Percentiles rank a stretch among this genome's conserved stretches.
Evolutionary conservation across 2,888 invertebrate species (phyloP).

Genomic region (Spilosoma lubricipeda): DNA sequence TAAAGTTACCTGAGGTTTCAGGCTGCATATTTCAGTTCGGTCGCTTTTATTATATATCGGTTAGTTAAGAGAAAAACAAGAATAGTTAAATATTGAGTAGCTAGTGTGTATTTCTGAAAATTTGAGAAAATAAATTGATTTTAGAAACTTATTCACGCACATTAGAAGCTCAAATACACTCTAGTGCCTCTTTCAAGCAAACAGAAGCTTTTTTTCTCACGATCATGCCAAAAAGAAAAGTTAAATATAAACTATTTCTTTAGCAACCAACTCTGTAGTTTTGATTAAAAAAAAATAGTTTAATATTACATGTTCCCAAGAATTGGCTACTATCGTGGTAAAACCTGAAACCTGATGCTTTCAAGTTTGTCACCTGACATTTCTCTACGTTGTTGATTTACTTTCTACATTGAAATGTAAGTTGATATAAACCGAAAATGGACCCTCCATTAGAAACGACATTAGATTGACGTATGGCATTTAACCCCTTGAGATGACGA

Average conservation of each 20-base stretch:
- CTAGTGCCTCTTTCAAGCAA: background rate
- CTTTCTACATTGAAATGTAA: background rate
- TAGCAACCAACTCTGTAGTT: background rate
- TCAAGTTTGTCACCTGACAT: conserved; percentile 10
- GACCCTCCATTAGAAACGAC: too few relatives aligned
- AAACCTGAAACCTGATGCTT: conserved; percentile 1
- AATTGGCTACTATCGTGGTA: background rate
- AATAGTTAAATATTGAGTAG: too few relatives aligned
- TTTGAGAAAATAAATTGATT: too few relatives aligned
- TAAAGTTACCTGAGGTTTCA: too few relatives aligned
- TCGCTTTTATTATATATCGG: too few relatives aligned
- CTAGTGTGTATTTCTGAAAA: background rate
- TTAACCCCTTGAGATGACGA: too few relatives aligned
- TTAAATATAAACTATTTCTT: background rate
- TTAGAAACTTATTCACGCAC: too few relatives aligned
- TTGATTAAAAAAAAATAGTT: background rate
- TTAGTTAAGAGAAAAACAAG: too few relatives aligned
- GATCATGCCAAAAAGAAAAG: background rate
- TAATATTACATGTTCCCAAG: too few relatives aligned
- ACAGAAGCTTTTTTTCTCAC: background rate
- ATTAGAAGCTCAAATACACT: too few relatives aligned
- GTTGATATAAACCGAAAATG: background rate
- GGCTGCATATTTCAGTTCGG: too few relatives aligned
- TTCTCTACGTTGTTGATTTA: background rate
- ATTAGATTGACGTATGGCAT: too few relatives aligned